Conservation (phyloP, 2,888 invertebrate genomes). For the Standfussiana lucernea region DNA sequence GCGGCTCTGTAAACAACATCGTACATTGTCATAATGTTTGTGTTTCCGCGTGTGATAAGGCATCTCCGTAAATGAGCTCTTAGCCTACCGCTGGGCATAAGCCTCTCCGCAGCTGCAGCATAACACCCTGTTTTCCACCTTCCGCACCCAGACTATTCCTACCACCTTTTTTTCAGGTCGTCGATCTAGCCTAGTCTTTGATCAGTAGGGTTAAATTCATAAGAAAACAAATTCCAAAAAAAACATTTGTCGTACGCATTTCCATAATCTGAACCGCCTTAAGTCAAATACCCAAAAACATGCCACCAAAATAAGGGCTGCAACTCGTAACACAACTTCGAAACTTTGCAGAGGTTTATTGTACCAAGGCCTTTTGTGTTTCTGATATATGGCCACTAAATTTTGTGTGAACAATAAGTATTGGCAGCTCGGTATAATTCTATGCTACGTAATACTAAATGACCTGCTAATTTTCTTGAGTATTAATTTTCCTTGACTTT, state of each 20-base stretch:
- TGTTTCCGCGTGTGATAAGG: too few relatives aligned
- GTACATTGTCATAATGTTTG: too few relatives aligned
- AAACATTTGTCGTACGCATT: not conserved
- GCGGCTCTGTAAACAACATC: too few relatives aligned
- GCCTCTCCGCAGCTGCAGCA: too few relatives aligned
- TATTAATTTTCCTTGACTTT: constrained; percentile 46
- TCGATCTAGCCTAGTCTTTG: not conserved
- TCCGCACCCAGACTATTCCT: too few relatives aligned
- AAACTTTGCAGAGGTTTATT: constrained; percentile 64
- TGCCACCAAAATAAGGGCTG: constrained; percentile 51
- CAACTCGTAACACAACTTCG: constrained; percentile 58
- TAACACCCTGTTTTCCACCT: too few relatives aligned
- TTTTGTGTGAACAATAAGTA: constrained; percentile 75
- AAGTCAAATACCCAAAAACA: constrained; percentile 40
- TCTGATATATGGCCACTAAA: constrained; percentile 80
- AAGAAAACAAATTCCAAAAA: not conserved
- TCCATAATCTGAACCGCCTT: constrained; percentile 15
- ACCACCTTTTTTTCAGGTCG: not conserved
- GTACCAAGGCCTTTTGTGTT: constrained; percentile 71
- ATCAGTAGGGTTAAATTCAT: not conserved
- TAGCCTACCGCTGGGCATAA: too few relatives aligned
- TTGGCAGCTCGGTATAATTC: constrained; percentile 66
- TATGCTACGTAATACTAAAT: constrained; percentile 49
- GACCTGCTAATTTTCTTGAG: constrained; percentile 58
- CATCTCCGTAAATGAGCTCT: too few relatives aligned